These are phyloP conservation scores for Pinna nobilis DNA, from an alignment of 1,140 invertebrate species.

Conservation along the genomic window DNA sequence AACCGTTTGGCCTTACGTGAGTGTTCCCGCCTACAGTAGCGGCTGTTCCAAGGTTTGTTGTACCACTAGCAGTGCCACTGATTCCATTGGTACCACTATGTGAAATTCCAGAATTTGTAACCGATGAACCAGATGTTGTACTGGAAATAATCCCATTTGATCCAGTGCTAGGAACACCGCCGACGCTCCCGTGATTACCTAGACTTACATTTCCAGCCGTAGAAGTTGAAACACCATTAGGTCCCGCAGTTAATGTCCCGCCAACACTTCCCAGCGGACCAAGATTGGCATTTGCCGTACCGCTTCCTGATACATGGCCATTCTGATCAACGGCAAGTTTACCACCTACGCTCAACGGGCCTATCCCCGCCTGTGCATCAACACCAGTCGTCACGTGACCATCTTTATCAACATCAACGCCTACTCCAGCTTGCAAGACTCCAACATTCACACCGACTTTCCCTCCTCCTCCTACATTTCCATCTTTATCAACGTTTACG, in stretches of 20 bases:
- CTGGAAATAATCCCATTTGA: neutral
- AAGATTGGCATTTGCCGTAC: neutral
- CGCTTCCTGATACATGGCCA: conserved; percentile 7
- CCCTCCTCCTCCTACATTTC: conserved; percentile 17
- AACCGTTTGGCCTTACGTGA: no score
- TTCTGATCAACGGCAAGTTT: conserved; percentile 6
- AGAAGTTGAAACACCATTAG: conserved; percentile 12
- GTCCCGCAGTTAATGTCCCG: conserved; percentile 12
- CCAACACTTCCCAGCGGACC: neutral
- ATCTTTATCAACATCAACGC: conserved; percentile 23
- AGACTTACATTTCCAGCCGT: conserved; percentile 12
- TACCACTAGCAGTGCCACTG: conserved; percentile 2
- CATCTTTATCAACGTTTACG: conserved; percentile 24
- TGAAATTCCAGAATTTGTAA: neutral
- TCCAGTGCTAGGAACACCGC: neutral
- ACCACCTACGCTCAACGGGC: conserved; percentile 1
- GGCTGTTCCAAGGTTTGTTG: neutral
- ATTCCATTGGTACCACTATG: neutral
- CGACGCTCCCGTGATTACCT: neutral
- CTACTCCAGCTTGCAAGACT: conserved; percentile 1
- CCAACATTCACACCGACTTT: conserved; percentile 12
- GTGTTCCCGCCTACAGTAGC: no score
- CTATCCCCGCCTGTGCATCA: conserved; percentile 5
- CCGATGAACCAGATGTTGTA: neutral
- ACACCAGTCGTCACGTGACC: conserved; percentile 18